A percentile compares a stretch with the other conserved stretches of the same genome.
These are phyloP conservation scores for Charaxes varanes DNA, from an alignment of 1,140 invertebrate genomes.

Conservation along the genomic window DNA sequence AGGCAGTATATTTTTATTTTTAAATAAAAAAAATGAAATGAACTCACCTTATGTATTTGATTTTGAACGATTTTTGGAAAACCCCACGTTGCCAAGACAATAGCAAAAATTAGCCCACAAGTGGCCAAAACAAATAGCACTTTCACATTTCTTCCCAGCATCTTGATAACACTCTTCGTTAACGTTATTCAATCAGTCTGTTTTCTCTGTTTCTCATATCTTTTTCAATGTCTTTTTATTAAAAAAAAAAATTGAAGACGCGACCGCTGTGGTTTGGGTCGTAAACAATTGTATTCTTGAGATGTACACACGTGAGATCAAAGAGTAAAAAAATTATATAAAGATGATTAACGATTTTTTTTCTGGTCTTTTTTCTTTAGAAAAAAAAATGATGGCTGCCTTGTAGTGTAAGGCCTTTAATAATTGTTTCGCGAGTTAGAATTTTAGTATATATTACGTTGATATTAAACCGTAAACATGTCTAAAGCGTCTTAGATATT, in stretches of 20 bases:
- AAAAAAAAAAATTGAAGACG: background rate
- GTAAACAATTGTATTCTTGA: slow-evolving; percentile 19
- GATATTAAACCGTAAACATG: too few relatives aligned
- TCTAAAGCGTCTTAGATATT: too few relatives aligned
- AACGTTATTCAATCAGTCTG: too few relatives aligned
- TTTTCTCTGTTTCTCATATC: too few relatives aligned
- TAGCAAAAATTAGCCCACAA: slow-evolving; percentile 34
- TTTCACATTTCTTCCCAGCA: slow-evolving; percentile 51
- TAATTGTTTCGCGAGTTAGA: too few relatives aligned
- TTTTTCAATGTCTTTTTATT: too few relatives aligned
- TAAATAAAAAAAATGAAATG: slow-evolving; percentile 11
- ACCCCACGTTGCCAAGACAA: slow-evolving; percentile 51
- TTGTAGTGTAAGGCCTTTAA: too few relatives aligned
- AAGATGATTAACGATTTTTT: too few relatives aligned
- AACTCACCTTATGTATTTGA: slow-evolving; percentile 55
- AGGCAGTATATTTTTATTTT: background rate
- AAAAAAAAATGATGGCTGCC: too few relatives aligned
- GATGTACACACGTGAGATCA: slow-evolving; percentile 15
- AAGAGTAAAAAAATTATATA: too few relatives aligned
- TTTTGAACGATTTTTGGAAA: slow-evolving; percentile 49
- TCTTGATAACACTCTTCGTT: slow-evolving; percentile 30
- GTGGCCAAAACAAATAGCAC: slow-evolving; percentile 41
- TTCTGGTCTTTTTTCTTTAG: too few relatives aligned
- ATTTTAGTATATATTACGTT: too few relatives aligned
- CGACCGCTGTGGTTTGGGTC: slow-evolving; percentile 5